Percentiles rank a stretch among this genome's conserved stretches.
phyloP scores from a whole-genome alignment of 1,140 invertebrate genomes.

The Heliconius melpomene region DNA sequence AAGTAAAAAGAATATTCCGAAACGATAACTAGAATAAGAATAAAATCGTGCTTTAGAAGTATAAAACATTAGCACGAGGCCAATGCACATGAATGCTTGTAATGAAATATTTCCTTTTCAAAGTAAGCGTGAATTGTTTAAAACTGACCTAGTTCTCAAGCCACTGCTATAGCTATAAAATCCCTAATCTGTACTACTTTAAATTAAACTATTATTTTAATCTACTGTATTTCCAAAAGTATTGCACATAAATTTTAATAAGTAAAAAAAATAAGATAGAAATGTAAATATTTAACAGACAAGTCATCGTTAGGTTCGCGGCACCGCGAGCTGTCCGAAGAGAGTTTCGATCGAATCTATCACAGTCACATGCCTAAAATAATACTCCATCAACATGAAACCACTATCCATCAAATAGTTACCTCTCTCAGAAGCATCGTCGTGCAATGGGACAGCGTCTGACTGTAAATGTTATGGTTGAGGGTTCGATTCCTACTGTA shows the following conservation, averaged over 20 bases:
- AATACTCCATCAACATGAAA: slow-evolving; percentile 64
- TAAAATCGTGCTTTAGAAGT: neutral
- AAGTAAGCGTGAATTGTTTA: slow-evolving; percentile 10
- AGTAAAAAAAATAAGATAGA: neutral
- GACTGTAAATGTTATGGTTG: neutral
- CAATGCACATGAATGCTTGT: slow-evolving; percentile 15
- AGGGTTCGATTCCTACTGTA: neutral
- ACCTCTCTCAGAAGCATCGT: slow-evolving; percentile 32
- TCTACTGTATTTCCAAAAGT: neutral
- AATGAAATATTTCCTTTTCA: slow-evolving; percentile 14
- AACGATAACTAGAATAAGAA: neutral
- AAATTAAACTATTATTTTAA: neutral
- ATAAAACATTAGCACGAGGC: neutral
- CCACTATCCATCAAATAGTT: slow-evolving; percentile 48
- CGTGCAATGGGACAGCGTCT: neutral
- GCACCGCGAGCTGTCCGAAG: slow-evolving; percentile 61
- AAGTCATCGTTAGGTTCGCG: slow-evolving; percentile 29
- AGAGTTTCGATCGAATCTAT: slow-evolving; percentile 75
- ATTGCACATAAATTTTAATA: neutral
- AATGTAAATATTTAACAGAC: neutral
- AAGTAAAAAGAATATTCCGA: neutral
- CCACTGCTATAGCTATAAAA: neutral
- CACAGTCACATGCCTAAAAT: slow-evolving; percentile 77
- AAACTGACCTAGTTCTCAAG: slow-evolving; percentile 12
- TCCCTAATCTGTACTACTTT: neutral